Conservation (phyloP, 2,888 invertebrate species). For the Apamea monoglypha region DNA sequence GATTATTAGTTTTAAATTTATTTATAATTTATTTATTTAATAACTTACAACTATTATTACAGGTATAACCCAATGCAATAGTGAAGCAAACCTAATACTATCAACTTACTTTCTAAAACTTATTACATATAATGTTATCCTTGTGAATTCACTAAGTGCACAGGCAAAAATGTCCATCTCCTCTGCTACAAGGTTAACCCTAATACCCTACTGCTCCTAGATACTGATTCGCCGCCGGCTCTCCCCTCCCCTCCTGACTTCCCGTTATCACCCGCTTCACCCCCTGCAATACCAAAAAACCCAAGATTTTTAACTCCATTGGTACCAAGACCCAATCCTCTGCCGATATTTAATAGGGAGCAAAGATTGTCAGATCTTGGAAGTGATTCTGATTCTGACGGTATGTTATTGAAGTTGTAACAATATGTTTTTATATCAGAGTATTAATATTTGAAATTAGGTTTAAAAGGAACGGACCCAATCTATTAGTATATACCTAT, state of each 20-base stretch:
- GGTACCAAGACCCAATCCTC: slow-evolving; percentile 57
- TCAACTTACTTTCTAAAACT: no score
- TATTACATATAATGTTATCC: no score
- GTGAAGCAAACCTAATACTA: no score
- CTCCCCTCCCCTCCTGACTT: slow-evolving; percentile 37
- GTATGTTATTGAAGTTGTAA: slow-evolving; percentile 36
- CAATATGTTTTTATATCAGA: not conserved
- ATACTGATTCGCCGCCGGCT: slow-evolving; percentile 33
- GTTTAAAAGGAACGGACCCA: not conserved
- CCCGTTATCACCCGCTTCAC: slow-evolving; percentile 33
- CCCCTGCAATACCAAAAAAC: slow-evolving; percentile 34
- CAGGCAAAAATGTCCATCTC: no score
- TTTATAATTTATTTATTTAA: no score
- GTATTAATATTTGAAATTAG: not conserved
- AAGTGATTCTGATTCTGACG: slow-evolving; percentile 46
- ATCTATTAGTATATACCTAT: not conserved
- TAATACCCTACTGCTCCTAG: slow-evolving; percentile 7
- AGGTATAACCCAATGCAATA: no score
- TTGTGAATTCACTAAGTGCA: no score
- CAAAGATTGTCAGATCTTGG: slow-evolving; percentile 18
- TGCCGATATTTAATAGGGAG: slow-evolving; percentile 44
- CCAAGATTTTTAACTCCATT: slow-evolving; percentile 62
- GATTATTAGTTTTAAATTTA: not conserved
- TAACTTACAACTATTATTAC: no score
- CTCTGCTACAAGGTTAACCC: no score